A percentile compares a stretch with the other conserved stretches of the same genome.
Conservation (phyloP, 2,888 invertebrate species). For the Diadromus collaris region DNA sequence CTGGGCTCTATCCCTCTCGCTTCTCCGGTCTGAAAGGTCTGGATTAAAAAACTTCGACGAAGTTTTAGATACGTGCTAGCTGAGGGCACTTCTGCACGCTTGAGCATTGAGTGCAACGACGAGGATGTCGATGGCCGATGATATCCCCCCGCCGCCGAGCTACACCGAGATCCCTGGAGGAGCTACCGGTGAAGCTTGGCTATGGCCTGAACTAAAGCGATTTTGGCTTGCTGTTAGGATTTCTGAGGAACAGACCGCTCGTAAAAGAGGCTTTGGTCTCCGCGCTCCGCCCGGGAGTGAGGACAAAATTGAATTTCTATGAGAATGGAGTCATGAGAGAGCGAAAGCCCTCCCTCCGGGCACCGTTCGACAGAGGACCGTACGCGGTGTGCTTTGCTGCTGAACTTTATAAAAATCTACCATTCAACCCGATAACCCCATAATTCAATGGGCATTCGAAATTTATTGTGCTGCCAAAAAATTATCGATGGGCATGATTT, state of each 20-base stretch:
- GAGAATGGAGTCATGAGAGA: conserved; percentile 9
- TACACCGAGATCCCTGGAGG: conserved; percentile 1
- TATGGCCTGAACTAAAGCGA: conserved; percentile 13
- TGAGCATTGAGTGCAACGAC: conserved; percentile 26
- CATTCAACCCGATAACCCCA: not conserved
- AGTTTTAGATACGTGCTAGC: conserved; percentile 2
- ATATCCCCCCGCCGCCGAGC: not conserved
- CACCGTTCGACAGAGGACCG: not conserved
- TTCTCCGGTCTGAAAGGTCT: conserved; percentile 2
- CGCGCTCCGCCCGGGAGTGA: not conserved
- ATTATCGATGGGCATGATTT: no score
- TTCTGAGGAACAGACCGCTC: conserved; percentile 32
- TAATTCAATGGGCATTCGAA: not conserved
- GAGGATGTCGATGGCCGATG: conserved; percentile 13
- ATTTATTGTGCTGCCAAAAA: not conserved
- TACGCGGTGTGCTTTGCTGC: conserved; percentile 1
- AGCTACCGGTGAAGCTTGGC: not conserved
- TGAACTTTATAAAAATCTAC: not conserved
- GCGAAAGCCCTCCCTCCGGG: not conserved
- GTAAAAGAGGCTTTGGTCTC: conserved; percentile 29
- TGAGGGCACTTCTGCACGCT: not conserved
- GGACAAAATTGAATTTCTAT: conserved; percentile 29
- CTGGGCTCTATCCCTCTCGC: not conserved
- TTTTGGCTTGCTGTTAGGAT: conserved; percentile 33
- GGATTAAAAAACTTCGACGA: conserved; percentile 33